phyloP scores from a whole-genome alignment of 2,797 vertebrate species.

The Pipistrellus pipistrellus region DNA sequence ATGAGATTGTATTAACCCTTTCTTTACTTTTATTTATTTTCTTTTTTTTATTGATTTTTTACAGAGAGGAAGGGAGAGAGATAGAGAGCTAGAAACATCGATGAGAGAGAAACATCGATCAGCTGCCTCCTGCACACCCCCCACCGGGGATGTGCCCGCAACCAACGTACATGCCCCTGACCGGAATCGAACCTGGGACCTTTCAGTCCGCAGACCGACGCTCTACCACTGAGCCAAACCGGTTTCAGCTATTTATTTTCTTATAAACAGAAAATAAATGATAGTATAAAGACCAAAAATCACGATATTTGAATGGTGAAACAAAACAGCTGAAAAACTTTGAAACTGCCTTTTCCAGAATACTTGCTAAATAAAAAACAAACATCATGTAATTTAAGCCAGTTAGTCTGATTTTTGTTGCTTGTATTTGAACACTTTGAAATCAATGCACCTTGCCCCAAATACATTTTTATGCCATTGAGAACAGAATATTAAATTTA shows the following conservation, averaged over 20 bases:
- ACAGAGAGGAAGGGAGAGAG: no score
- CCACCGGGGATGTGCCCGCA: no score
- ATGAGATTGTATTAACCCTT: not conserved
- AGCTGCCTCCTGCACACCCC: no score
- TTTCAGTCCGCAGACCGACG: no score
- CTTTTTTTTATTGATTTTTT: no score
- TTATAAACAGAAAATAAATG: slow-evolving; percentile 23
- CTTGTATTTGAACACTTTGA: not conserved
- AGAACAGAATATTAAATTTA: not conserved
- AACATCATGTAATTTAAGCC: not conserved
- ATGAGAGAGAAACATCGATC: no score
- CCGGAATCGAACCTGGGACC: no score
- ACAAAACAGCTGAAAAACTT: not conserved
- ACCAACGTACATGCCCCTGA: no score
- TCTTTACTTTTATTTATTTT: not conserved
- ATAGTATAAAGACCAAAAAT: not conserved
- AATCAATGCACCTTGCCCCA: not conserved
- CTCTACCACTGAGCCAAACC: no score
- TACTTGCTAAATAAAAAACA: not conserved
- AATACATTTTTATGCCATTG: not conserved
- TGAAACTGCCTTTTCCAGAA: not conserved
- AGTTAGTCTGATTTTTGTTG: not conserved
- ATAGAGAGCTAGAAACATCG: no score
- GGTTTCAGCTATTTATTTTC: not conserved
- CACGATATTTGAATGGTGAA: not conserved